phyloP scores from a whole-genome alignment of 2,888 invertebrate species.

The Conistra vaccinii region DNA sequence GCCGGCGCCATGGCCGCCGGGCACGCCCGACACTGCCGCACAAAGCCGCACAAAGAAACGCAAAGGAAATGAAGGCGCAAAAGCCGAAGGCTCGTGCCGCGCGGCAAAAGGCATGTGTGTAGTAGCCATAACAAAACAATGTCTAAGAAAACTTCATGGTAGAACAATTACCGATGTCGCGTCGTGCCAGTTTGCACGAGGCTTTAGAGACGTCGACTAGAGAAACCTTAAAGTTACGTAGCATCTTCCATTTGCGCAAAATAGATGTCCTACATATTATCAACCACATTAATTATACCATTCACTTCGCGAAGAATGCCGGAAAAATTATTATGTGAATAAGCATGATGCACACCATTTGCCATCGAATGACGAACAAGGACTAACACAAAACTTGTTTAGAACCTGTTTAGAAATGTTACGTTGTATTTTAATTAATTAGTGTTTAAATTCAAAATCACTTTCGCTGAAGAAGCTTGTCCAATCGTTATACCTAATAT shows the following conservation, averaged over 20 bases:
- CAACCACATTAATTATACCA: background rate
- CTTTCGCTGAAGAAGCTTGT: slow-evolving; percentile 22
- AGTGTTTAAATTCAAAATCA: slow-evolving; percentile 2
- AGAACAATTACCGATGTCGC: no score
- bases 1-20: no score
- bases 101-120: no score
- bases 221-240: no score
- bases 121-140: no score
- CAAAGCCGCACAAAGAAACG: no score
- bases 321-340: slow-evolving; percentile 8
- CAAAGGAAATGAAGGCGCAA: no score
- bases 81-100: no score
- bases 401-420: background rate
- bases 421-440: background rate
- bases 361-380: slow-evolving; percentile 5
- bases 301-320: background rate
- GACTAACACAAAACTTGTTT: background rate
- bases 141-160: no score
- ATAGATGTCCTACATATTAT: background rate
- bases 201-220: no score
- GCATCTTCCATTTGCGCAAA: background rate
- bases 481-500: background rate
- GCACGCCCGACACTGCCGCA: no score
- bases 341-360: background rate
- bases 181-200: no score